Base-by-base conservation (phyloP, 1,140 invertebrate genomes). In the Papilio helenus region DNA sequence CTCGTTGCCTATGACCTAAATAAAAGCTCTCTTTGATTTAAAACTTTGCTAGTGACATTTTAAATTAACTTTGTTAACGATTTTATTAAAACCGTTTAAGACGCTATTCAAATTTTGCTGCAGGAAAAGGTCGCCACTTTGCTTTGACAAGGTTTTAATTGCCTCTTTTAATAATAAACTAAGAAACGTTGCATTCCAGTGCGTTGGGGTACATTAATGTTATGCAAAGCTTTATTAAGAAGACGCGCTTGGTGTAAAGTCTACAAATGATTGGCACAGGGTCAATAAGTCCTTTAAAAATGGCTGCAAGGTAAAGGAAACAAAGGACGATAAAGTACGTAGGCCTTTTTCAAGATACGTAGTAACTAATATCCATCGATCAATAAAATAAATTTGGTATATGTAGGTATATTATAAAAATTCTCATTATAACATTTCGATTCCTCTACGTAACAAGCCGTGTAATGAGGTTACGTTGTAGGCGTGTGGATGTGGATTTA, bases 131-230 rank as follows among this genome's bases (percentile, higher is more conserved):
- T 29, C 26, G 26, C 10, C 61, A 68, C 26, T 65, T 65, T 65
- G 61, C 61, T 65, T 65, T 65, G 61, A 65, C 23, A 65, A 26
- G 61, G 61, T 29, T 65, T 65, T 65, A 65, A 65, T 65, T 65
- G 61, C 61, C 23, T 29, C 61, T 29, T 65, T 65, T 34, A 65
- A 65, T 65, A 65, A 29, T 65, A 26, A 61, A 61, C 58, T 65
- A 29, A 34, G 26, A 29, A 65, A 65, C 26, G 23, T 65, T 65
- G 58, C 58, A 61, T 61, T 26, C 5, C 58, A 61, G 0, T 55
- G 51, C n/a, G 18, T 55, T 55, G 20, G 51, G 18, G 51, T 55
- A 55, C 0, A 55, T n/a, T 55, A 55, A 55, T 55, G 5, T n/a
- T n/a, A 55, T 55, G 51, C 18, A 55, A 55, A 55, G 18, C 51